Conservation (phyloP, 2,113 vertebrate species). For the Poecile atricapillus region DNA sequence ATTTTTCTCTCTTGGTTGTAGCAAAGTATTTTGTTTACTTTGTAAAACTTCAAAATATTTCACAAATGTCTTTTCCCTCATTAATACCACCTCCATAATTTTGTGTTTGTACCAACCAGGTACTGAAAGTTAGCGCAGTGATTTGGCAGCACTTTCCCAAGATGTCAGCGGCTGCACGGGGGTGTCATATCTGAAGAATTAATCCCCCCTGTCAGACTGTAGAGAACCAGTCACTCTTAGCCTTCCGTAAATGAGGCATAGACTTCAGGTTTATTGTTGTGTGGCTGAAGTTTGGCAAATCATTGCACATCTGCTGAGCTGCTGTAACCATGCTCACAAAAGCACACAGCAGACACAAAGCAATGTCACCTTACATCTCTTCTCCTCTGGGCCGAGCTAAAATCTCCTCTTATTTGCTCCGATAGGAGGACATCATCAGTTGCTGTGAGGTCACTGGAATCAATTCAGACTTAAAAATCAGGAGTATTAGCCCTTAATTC, state of each 20-base stretch:
- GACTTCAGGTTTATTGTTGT: neutral
- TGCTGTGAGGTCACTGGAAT: neutral
- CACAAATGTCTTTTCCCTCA: neutral
- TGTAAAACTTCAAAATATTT: neutral
- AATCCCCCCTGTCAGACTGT: neutral
- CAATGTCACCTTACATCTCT: neutral
- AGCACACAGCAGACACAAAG: neutral
- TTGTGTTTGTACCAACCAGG: neutral
- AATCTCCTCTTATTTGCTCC: neutral
- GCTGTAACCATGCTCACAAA: neutral
- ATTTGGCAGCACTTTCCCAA: neutral
- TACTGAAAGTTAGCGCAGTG: neutral
- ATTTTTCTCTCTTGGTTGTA: neutral
- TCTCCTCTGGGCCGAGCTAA: neutral
- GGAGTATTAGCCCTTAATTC: neutral
- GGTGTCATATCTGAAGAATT: neutral
- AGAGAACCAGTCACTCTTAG: neutral
- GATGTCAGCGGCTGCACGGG: neutral
- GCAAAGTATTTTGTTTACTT: neutral
- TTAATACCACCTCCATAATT: neutral
- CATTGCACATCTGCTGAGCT: neutral
- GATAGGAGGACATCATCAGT: neutral
- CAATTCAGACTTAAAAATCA: neutral
- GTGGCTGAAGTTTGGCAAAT: neutral
- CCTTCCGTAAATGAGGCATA: neutral